Base-by-base conservation (phyloP, 2,113 vertebrate species). In the Notarius quadriscutis region DNA sequence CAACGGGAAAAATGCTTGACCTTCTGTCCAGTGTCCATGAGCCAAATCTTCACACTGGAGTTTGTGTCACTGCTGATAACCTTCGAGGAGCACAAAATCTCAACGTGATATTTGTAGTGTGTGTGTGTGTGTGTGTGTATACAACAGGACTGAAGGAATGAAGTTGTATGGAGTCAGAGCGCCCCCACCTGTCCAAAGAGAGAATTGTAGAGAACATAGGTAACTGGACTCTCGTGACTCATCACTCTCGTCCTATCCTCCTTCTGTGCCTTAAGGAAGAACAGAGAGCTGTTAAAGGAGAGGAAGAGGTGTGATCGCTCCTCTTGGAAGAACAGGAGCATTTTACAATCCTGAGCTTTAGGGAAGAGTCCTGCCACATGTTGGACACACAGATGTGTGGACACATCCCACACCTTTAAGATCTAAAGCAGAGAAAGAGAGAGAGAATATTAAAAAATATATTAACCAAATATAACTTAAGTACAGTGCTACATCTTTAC, bases 11-110 rank as follows among this genome's bases (percentile, higher is more conserved):
- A 96, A 83, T 93, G 94, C 89, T 92, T 96, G 94, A 95, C 95
- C 94, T 95, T 96, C 93, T 97, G 96, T 93, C 97, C 96, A 1
- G 93, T 95, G 92, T 96, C 96, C 91, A 94, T 92, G 90, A 94
- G 94, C 96, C 94, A 98, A 93, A 92, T 96, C 89, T 92, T 94
- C 91, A 97, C 93, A 81, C 95, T 89, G 60, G 97, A 96, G 89
- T 91, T 95, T 65, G 89, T 88, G 91, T 93, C 95, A 50, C 94
- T 95, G 91, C 96, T 96, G 84, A 97, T 96, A 87, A 96, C 95
- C 96, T 97, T 90, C 86, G 77, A 83, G 27, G 9, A 84, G 69
- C 58, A 14, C 58, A 80, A 27, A 12, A 57, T 58, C 11, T 18
- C 60, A 51, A 50, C 55, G 48, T 79, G 60, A 15, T 6, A 60